Conservation (phyloP, 2,113 vertebrate species). For the Takifugu bimaculatus region DNA sequence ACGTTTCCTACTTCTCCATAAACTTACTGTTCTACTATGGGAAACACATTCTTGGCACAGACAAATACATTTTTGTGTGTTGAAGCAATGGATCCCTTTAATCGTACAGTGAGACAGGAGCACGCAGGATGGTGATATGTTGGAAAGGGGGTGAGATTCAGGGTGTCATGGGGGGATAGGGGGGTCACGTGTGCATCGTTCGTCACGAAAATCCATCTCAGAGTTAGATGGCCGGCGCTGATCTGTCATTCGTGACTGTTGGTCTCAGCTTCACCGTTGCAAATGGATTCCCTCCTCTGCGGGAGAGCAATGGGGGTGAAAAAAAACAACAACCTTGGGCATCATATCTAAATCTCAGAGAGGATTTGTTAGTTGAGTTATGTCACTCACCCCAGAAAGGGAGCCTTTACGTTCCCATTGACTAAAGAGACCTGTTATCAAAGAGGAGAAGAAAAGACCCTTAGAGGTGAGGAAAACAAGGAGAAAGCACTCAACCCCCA, state of each 20-base stretch:
- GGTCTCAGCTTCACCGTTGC: slow-evolving; percentile 89
- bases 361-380: slow-evolving; percentile 28
- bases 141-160: slow-evolving; percentile 20
- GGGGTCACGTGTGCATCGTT: slow-evolving; percentile 34
- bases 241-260: slow-evolving; percentile 93
- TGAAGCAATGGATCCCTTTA: slow-evolving; percentile 19
- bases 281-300: slow-evolving; percentile 93
- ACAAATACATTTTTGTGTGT: slow-evolving; percentile 11
- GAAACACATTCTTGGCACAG: slow-evolving; percentile 6
- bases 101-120: slow-evolving; percentile 24
- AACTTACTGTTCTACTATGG: neutral
- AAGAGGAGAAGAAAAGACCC: slow-evolving; percentile 34
- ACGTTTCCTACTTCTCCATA: neutral
- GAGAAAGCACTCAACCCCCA: slow-evolving; percentile 18
- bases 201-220: slow-evolving; percentile 10
- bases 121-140: slow-evolving; percentile 43
- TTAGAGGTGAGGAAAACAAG: slow-evolving; percentile 15
- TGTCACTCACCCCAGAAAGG: slow-evolving; percentile 85
- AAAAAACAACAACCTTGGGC: neutral
- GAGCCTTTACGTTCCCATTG: slow-evolving; percentile 83
- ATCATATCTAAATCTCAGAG: neutral
- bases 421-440: slow-evolving; percentile 78
- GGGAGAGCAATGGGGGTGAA: neutral
- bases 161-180: slow-evolving; percentile 9
- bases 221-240: slow-evolving; percentile 82